Evolutionary conservation across 1,140 invertebrate species (phyloP), one percentile per base, ranked within the genome.

Genomic region (Octopus sinensis): DNA sequence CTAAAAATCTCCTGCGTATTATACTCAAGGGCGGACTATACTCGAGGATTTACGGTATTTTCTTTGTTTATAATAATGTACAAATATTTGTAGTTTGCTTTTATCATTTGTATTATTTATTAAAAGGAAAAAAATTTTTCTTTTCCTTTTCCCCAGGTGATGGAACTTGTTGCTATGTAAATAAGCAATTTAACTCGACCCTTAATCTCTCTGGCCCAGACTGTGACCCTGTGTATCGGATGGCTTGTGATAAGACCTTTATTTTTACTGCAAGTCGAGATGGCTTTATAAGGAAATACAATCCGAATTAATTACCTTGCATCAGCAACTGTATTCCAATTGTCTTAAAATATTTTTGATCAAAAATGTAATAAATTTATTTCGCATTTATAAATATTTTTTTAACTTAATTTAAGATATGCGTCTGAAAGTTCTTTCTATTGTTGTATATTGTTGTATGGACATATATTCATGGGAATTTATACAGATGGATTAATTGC

Each of bases 191-290:
- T 7, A 88, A 91, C 81, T 92, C 89, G 80, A 83, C 84, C 68
- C 81, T 93, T 4, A 92, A 93, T 76, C 88, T 95, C 7, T 94
- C 94, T 30, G 94, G 94, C 0, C 91, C 94, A 5, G 93, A 95
- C 85, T 94, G 92, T 90, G 94, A 95, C 76, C 90, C 91, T 4
- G 78, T 92, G 5, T 91, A 92, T 83, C 86, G 86, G 80, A 83
- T 90, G 51, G 85, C 83, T 12, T 80, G 82, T 80, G 87, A 90
- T 82, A 84, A 86, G n/a, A 86, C 81, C 2, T 81, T 84, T 83
- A 80, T 91, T 9, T 91, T 89, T 77, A 88, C 89, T 10, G 85
- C 85, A 12, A 90, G 91, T 85, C 85, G 91, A 73, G 91, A 92
- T 85, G 88, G 90, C 52, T 23, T 82, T 17, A 86, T 92, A 68